Base-by-base conservation (phyloP, 2,888 invertebrate genomes). In the Pristionchus japonicus region DNA sequence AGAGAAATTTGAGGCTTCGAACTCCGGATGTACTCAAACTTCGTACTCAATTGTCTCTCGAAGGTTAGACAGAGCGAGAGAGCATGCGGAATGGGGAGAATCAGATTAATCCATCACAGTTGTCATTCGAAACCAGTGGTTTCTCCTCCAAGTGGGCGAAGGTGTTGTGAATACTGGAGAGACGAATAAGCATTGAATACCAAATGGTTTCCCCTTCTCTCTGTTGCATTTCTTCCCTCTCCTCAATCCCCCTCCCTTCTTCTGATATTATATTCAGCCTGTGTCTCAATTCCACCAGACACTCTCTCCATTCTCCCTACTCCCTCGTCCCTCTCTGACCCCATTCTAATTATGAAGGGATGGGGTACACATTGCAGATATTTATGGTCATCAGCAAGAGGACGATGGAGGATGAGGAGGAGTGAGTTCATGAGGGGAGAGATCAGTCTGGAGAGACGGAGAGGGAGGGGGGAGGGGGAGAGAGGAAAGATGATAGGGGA, bases 271-370 rank as follows among this genome's bases (percentile, higher is more conserved):
- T 77, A 77, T 77, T 40, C 77, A 77, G 27, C 43, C 43, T 43
- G n/a, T 43, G 43, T 74, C 40, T 74, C 40, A 17, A 40, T 40
- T 77, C 77, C 70, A 20, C 37, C 70, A 70, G 77, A 27, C 27
- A 23, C 61, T 77, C 77, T 77, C 77, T 77, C 47, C 23, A 47
- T 47, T 15, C 43, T 4, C 0, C 77, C 1, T 27, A 27, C 43
- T 77, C 77, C 47, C 23, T 77, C 43, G 47, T n/a, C 15, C n/a
- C 47, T 77, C 43, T 77, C 77, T 77, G n/a, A 4, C 47, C 17
- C n/a, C 40, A 43, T 77, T 43, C 77, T 77, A 77, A 77, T 77
- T 77, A 77, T 77, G 77, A 74, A 31, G 57, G 23, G 17, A n/a
- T 27, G 64, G 27, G 34, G 67, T 23, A 40, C 37, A 77, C 34